Evolutionary conservation across 2,888 invertebrate genomes (phyloP).

Genomic region (Glaucopsyche alexis): DNA sequence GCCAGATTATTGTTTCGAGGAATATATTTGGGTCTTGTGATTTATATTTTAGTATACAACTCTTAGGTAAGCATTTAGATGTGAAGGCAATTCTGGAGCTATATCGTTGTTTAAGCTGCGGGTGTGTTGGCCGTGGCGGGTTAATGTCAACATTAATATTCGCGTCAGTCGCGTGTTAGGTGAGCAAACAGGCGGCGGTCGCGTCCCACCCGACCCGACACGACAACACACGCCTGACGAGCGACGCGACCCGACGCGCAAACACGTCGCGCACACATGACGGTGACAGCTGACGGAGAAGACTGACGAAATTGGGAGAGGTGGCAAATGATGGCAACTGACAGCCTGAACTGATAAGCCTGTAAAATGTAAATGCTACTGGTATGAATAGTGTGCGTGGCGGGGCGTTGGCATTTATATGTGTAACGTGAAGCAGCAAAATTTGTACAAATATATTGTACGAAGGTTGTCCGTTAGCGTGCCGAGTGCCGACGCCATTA

Average conservation of each 20-base stretch:
- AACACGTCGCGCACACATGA: conserved; percentile 4
- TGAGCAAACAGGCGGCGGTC: conserved; percentile 39
- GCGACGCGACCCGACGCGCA: neutral
- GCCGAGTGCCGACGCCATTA: too few species aligned
- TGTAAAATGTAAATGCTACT: too few species aligned
- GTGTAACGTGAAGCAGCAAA: too few species aligned
- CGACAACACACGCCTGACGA: conserved; percentile 7
- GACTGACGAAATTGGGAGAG: conserved; percentile 2
- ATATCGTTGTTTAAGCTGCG: conserved; percentile 9
- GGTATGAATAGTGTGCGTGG: too few species aligned
- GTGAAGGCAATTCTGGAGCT: neutral
- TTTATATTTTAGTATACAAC: neutral
- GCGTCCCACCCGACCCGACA: conserved; percentile 25
- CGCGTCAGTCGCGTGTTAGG: conserved; percentile 40
- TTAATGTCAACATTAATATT: conserved; percentile 39
- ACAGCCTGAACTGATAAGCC: neutral
- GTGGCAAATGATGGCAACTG: neutral
- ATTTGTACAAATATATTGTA: too few species aligned
- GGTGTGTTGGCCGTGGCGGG: conserved; percentile 16
- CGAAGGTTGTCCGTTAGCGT: too few species aligned
- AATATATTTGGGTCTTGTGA: neutral
- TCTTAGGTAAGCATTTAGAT: neutral
- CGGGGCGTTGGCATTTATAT: too few species aligned
- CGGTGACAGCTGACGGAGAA: neutral
- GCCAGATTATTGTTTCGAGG: neutral